Conservation (phyloP, 2,113 vertebrate species). For the Sander lucioperca region DNA sequence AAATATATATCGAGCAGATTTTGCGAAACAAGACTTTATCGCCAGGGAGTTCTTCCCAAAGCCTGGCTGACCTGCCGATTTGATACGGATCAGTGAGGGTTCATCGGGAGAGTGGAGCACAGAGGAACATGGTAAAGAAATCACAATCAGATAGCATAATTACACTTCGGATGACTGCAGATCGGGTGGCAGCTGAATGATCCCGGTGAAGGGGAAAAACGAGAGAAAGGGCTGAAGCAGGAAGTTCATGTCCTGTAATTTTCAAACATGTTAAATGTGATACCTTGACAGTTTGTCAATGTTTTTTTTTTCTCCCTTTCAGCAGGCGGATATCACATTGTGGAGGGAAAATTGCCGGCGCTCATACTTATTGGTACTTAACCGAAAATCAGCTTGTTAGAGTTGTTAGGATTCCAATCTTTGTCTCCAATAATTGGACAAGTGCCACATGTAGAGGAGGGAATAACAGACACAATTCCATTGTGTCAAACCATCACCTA, state of each 20-base stretch:
- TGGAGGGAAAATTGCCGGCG: slow-evolving; percentile 17
- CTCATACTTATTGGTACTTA: slow-evolving; percentile 24
- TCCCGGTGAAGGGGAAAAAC: slow-evolving; percentile 26
- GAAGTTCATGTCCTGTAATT: slow-evolving; percentile 59
- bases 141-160: slow-evolving; percentile 83
- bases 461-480: slow-evolving; percentile 18
- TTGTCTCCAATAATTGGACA: slow-evolving; percentile 45
- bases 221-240: slow-evolving; percentile 22
- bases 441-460: slow-evolving; percentile 24
- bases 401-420: slow-evolving; percentile 33
- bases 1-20: slow-evolving; percentile 95
- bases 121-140: slow-evolving; percentile 90
- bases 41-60: slow-evolving; percentile 89
- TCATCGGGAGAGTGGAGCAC: slow-evolving; percentile 87
- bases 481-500: slow-evolving; percentile 9
- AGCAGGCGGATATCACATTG: slow-evolving; percentile 22
- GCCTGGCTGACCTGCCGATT: slow-evolving; percentile 92
- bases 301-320: not conserved
- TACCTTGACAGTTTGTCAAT: slow-evolving; percentile 49
- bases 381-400: slow-evolving; percentile 40
- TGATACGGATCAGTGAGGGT: slow-evolving; percentile 93
- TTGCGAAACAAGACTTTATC: slow-evolving; percentile 92
- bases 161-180: slow-evolving; percentile 71
- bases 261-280: slow-evolving; percentile 61
- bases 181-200: slow-evolving; percentile 55